Evolutionary conservation across 1,140 invertebrate genomes (phyloP).

Genomic region (roundworm (Caenorhabditis elegans)): DNA sequence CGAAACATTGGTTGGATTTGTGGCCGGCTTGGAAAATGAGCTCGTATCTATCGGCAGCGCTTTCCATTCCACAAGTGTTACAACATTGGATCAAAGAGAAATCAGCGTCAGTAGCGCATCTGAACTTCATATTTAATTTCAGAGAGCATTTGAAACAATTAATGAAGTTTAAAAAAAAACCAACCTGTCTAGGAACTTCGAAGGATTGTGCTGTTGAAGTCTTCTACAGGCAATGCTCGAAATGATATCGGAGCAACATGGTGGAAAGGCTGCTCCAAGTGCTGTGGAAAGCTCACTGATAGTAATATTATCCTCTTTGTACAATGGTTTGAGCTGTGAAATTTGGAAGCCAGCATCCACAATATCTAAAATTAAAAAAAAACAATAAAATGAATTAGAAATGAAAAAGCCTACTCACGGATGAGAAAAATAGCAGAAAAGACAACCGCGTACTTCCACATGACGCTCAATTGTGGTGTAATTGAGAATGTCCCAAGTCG

Average conservation of each 20-base stretch:
- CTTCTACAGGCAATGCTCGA: conserved; percentile 41
- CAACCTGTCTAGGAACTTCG: conserved; percentile 34
- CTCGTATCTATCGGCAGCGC: conserved; percentile 43
- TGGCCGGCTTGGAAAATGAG: conserved; percentile 44
- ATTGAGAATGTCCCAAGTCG: conserved; percentile 18
- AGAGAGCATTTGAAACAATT: not conserved
- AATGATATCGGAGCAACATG: conserved; percentile 48
- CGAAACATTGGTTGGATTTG: conserved; percentile 44
- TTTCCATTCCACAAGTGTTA: conserved; percentile 47
- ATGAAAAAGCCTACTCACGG: not conserved
- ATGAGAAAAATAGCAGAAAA: not conserved
- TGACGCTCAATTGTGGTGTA: not conserved
- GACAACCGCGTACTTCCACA: not conserved
- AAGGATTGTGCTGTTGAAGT: conserved; percentile 38
- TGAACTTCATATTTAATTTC: not conserved
- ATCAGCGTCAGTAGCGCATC: conserved; percentile 45
- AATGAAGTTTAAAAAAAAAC: not conserved
- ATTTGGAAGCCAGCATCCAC: conserved; percentile 3
- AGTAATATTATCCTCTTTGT: conserved; percentile 8
- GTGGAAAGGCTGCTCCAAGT: conserved; percentile 37
- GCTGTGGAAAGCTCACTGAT: conserved; percentile 35
- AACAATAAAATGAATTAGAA: not conserved
- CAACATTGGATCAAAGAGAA: conserved; percentile 52
- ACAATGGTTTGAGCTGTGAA: not conserved
- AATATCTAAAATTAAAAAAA: not conserved